Conservation (phyloP, 2,888 invertebrate species). For the Aspidiotus rigidus region DNA sequence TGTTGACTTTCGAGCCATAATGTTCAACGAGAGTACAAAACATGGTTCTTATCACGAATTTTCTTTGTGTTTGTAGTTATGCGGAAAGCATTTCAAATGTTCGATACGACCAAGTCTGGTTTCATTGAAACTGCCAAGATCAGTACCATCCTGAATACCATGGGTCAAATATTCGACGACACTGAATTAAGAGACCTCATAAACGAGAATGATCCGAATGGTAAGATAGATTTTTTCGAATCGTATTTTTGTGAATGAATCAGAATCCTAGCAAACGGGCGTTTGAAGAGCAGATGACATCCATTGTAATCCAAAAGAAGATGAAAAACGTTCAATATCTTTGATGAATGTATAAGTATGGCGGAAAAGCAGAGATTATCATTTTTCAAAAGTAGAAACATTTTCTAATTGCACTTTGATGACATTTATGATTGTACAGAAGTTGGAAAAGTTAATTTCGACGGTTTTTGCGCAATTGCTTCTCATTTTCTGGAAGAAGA, state of each 20-base stretch:
- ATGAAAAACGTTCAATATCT: too few species aligned
- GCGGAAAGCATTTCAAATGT: conserved; percentile 94
- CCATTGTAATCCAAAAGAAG: too few species aligned
- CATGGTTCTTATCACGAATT: background rate
- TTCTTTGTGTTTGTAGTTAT: conserved; percentile 54
- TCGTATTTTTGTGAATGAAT: too few species aligned
- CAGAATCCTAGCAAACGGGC: too few species aligned
- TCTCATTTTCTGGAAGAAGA: conserved; percentile 91
- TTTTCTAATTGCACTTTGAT: too few species aligned
- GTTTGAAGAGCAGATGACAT: too few species aligned
- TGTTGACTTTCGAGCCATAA: too few species aligned
- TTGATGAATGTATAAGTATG: too few species aligned
- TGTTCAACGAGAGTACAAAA: too few species aligned
- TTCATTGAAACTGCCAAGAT: conserved; percentile 85
- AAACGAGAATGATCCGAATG: conserved; percentile 82
- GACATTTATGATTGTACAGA: too few species aligned
- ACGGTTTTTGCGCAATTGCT: conserved; percentile 85
- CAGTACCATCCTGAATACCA: conserved; percentile 84
- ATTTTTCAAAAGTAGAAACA: too few species aligned
- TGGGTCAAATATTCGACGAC: conserved; percentile 91
- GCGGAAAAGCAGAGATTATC: too few species aligned
- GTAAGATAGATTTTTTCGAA: conserved; percentile 41
- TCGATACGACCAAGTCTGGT: conserved; percentile 84
- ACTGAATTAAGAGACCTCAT: conserved; percentile 80
- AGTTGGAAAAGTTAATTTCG: conserved; percentile 85